Percentiles rank a stretch among this genome's conserved stretches.
These are phyloP conservation scores for Sandelia bainsii DNA, from an alignment of 2,797 vertebrate species.

Conservation along the genomic window DNA sequence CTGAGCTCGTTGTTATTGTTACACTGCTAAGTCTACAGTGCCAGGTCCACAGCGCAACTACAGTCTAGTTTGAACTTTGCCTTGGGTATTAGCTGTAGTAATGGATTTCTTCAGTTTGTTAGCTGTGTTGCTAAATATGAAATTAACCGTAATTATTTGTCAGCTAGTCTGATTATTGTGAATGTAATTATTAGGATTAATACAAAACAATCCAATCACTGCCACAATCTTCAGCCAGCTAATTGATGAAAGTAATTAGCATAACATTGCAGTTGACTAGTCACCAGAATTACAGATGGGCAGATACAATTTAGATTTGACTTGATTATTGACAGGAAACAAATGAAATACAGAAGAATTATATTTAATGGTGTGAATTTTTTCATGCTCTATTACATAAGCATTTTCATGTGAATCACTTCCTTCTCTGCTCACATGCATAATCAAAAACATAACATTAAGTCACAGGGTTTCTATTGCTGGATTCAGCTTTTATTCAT, in stretches of 20 bases:
- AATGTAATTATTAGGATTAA: constrained; percentile 14
- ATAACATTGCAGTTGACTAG: constrained; percentile 17
- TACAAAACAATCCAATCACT: constrained; percentile 1
- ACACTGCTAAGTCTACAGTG: background rate
- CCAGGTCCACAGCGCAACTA: background rate
- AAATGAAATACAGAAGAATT: constrained; percentile 18
- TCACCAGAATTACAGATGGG: constrained; percentile 27
- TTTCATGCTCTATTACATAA: constrained; percentile 9
- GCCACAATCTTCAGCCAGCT: constrained; percentile 10
- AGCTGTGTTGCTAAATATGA: background rate
- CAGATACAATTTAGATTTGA: constrained; percentile 13
- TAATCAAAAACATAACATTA: constrained; percentile 7
- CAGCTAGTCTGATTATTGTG: constrained; percentile 12
- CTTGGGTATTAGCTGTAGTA: background rate
- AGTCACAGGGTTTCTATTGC: constrained; percentile 5
- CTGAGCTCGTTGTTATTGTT: constrained; percentile 13
- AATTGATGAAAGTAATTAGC: constrained; percentile 39
- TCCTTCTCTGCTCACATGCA: background rate
- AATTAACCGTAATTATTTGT: background rate
- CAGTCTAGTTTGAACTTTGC: background rate
- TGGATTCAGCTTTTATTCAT: constrained; percentile 30
- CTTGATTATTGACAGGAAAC: constrained; percentile 22
- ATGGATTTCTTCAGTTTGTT: background rate
- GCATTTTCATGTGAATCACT: constrained; percentile 3
- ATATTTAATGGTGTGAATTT: constrained; percentile 4